phyloP scores from a whole-genome alignment of 2,797 vertebrate genomes.

The Peromyscus eremicus region DNA sequence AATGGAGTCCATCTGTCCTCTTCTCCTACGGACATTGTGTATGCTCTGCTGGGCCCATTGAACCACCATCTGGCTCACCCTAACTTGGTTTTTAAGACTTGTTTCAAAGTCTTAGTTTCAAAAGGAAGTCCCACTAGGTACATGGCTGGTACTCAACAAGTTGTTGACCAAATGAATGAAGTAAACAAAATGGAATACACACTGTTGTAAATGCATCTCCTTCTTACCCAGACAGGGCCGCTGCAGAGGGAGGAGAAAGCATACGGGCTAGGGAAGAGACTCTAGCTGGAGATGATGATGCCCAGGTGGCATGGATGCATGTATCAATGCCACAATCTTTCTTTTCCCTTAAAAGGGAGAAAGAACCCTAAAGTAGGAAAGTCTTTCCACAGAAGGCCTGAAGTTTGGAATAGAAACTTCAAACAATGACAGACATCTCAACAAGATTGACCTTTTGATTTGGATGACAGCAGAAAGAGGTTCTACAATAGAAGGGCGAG shows the following conservation, averaged over 20 bases:
- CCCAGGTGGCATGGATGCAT: neutral
- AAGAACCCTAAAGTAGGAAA: neutral
- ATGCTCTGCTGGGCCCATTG: neutral
- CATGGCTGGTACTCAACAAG: neutral
- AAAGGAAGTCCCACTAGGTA: neutral
- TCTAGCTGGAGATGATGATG: neutral
- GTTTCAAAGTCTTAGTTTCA: slow-evolving; percentile 24
- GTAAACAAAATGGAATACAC: slow-evolving; percentile 14
- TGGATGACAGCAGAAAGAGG: neutral
- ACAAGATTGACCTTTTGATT: neutral
- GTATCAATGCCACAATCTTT: neutral
- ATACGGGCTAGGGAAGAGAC: neutral
- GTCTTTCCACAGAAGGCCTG: neutral
- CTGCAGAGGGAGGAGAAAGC: neutral
- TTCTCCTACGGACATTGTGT: neutral
- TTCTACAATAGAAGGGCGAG: neutral
- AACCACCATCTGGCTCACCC: neutral
- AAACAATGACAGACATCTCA: neutral
- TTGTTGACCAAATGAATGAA: slow-evolving; percentile 40
- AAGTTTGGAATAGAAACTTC: slow-evolving; percentile 31
- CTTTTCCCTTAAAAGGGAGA: slow-evolving; percentile 54
- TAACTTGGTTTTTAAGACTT: slow-evolving; percentile 10
- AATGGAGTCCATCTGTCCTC: neutral
- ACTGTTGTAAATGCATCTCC: neutral
- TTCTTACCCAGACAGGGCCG: neutral